Evolutionary conservation across 1,140 invertebrate species (phyloP).

Genomic region (Eupeodes corollae): DNA sequence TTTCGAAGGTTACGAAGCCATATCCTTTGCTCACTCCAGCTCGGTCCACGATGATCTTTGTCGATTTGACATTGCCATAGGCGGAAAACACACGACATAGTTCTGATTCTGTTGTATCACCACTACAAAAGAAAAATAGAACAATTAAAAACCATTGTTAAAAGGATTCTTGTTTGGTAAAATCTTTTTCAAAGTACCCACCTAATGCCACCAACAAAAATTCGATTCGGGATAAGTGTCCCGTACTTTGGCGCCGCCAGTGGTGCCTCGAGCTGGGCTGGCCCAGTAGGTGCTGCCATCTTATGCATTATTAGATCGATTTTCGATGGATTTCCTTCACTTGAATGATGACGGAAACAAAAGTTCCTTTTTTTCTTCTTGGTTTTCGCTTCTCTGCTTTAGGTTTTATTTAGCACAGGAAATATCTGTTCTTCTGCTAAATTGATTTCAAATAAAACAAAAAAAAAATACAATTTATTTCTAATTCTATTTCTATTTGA

Average conservation of each 20-base stretch:
- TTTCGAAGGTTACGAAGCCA: constrained; percentile 91
- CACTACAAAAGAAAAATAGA: constrained; percentile 38
- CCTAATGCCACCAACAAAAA: constrained; percentile 53
- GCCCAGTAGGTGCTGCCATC: constrained; percentile 24
- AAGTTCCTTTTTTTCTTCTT: no score
- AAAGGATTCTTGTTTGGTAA: not conserved
- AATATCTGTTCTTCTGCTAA: no score
- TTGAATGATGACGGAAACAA: no score
- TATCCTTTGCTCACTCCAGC: constrained; percentile 91
- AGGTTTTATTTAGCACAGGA: no score
- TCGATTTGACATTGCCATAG: constrained; percentile 84
- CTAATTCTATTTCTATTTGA: no score
- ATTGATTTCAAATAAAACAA: no score
- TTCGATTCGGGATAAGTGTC: constrained; percentile 79
- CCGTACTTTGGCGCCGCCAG: constrained; percentile 59
- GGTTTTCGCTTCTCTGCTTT: no score
- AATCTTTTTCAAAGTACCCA: constrained; percentile 9
- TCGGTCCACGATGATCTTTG: constrained; percentile 88
- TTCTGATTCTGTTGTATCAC: constrained; percentile 73
- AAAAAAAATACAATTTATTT: no score
- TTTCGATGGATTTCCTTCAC: no score
- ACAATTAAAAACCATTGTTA: not conserved
- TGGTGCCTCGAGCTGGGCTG: constrained; percentile 36
- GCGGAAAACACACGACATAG: constrained; percentile 68
- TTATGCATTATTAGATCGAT: constrained; percentile 21